phyloP scores from a whole-genome alignment of 37 sponge, comb jelly and placozoan genomes.

The Chondrosia reniformis region DNA sequence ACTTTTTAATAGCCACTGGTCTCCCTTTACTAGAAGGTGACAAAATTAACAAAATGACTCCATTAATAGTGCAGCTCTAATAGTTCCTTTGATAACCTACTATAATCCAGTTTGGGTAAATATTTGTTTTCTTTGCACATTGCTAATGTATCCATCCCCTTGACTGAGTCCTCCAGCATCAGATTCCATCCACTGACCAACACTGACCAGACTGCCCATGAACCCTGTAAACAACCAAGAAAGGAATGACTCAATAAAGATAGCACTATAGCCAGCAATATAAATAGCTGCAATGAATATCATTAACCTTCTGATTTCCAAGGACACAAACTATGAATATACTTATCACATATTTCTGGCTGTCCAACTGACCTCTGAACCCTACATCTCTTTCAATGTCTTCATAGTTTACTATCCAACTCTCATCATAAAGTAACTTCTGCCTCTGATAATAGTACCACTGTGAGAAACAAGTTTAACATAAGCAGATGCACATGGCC shows the following conservation, averaged over 20 bases:
- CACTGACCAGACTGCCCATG: slow-evolving; percentile 57
- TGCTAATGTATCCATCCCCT: slow-evolving; percentile 20
- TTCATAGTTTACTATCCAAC: slow-evolving; percentile 76
- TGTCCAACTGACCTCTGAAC: background rate
- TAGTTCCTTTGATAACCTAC: slow-evolving; percentile 19
- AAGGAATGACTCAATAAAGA: no score
- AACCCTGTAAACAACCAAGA: no score
- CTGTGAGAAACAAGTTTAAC: slow-evolving; percentile 42
- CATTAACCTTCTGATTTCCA: no score
- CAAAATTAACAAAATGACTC: background rate
- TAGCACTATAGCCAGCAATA: no score
- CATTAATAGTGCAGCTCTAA: no score
- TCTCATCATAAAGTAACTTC: slow-evolving; percentile 80
- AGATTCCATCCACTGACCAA: slow-evolving; percentile 27
- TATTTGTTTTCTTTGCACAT: slow-evolving; percentile 27
- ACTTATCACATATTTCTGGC: background rate
- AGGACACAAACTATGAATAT: no score
- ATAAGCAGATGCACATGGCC: no score
- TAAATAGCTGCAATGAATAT: no score
- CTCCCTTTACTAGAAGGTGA: slow-evolving; percentile 56
- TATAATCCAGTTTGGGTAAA: slow-evolving; percentile 67
- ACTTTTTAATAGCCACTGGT: slow-evolving; percentile 76
- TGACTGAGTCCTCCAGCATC: background rate
- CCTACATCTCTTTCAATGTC: slow-evolving; percentile 46
- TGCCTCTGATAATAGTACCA: slow-evolving; percentile 50